A percentile compares a stretch with the other conserved stretches of the same genome.
Evolutionary conservation across 1,140 invertebrate species (phyloP).

Genomic region (Agraylea sexmaculata): DNA sequence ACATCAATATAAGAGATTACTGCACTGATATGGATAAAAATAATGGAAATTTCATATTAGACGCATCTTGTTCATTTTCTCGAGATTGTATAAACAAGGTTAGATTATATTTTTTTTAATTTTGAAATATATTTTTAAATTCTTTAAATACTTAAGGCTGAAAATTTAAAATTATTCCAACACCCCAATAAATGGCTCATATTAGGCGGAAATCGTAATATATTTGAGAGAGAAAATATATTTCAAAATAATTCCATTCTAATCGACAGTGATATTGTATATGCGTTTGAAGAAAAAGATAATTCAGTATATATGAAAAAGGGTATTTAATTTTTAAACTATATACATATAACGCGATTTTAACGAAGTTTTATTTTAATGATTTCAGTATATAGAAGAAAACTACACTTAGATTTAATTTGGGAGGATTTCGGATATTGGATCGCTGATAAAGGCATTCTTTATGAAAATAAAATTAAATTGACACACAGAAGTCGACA

Average conservation of each 20-base stretch:
- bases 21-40: too few species aligned
- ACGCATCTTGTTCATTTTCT: conserved; percentile 10
- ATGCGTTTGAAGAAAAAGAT: not conserved
- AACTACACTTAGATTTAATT: conserved; percentile 19
- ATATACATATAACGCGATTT: not conserved
- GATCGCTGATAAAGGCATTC: conserved; percentile 23
- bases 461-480: conserved; percentile 14
- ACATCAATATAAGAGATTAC: too few species aligned
- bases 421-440: conserved; percentile 26
- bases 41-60: conserved; percentile 12
- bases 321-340: conserved; percentile 1
- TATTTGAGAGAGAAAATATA: not conserved
- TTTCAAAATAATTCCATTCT: not conserved
- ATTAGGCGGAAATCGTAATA: conserved; percentile 1
- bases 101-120: not conserved
- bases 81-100: conserved; percentile 11
- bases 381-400: conserved; percentile 29
- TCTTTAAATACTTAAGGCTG: conserved; percentile 8
- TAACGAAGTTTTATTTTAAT: not conserved
- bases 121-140: not conserved
- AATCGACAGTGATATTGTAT: conserved; percentile 4
- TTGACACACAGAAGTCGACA: conserved; percentile 27
- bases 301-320: not conserved
- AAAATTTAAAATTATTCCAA: conserved; percentile 7
- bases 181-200: conserved; percentile 11